phyloP scores from a whole-genome alignment of 2,888 invertebrate species.

The Trissoscelio sp. region DNA sequence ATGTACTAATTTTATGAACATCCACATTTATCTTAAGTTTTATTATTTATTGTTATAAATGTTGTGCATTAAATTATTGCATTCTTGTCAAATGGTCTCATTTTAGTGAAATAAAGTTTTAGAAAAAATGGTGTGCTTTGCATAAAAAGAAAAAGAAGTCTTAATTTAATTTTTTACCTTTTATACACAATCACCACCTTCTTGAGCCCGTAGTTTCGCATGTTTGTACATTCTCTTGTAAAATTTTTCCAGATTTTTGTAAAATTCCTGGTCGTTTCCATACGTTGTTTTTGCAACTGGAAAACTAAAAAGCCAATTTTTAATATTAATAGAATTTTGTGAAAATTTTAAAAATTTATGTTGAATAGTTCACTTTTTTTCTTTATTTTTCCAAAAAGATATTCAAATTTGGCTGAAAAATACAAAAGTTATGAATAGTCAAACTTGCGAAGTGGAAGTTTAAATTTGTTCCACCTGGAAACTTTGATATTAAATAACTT shows the following conservation, averaged over 20 bases:
- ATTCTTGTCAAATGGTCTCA: not conserved
- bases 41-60: constrained; percentile 20
- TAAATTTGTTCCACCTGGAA: not conserved
- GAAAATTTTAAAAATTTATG: not conserved
- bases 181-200: constrained; percentile 59
- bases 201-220: constrained; percentile 76
- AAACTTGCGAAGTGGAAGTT: not conserved
- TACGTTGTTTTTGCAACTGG: not conserved
- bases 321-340: no score
- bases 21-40: not conserved
- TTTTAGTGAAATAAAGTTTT: not conserved
- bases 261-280: constrained; percentile 70
- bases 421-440: not conserved
- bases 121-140: not conserved
- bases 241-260: constrained; percentile 79
- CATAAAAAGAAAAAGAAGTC: not conserved
- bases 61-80: constrained; percentile 9
- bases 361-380: not conserved
- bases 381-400: not conserved
- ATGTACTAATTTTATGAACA: not conserved
- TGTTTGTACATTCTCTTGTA: constrained; percentile 80
- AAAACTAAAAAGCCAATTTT: constrained; percentile 10
- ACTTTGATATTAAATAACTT: not conserved
- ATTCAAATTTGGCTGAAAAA: not conserved
- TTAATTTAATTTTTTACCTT: constrained; percentile 18